Percentiles rank a stretch among this genome's conserved stretches.
Conservation (phyloP, 2,797 vertebrate genomes). For the Salmo trutta region DNA sequence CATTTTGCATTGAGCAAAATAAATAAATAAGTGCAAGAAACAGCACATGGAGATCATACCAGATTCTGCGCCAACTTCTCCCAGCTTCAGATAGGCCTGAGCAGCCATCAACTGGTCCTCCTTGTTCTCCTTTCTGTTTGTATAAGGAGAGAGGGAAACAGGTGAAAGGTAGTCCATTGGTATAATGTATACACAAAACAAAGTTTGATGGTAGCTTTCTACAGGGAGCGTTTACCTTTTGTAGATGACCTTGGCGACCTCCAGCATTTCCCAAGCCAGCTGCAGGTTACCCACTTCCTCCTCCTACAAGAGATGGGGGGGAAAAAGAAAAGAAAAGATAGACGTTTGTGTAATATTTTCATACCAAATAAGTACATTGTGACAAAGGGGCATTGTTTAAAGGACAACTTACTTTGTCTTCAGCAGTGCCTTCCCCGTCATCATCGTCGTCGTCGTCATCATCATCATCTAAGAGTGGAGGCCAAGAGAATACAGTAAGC, state of each 20-base stretch:
- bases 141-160: neutral
- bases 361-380: too few species aligned
- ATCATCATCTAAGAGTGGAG: conserved; percentile 21
- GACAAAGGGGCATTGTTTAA: too few species aligned
- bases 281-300: conserved; percentile 93
- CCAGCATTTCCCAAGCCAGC: conserved; percentile 97
- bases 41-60: conserved; percentile 67
- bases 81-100: conserved; percentile 92
- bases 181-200: neutral
- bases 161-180: neutral
- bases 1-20: neutral
- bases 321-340: neutral
- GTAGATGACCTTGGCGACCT: conserved; percentile 96
- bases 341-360: too few species aligned
- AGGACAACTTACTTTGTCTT: conserved; percentile 78
- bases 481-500: neutral
- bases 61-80: conserved; percentile 95
- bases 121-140: conserved; percentile 83
- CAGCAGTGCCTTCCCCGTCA: conserved; percentile 76
- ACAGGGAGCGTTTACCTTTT: conserved; percentile 79
- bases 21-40: too few species aligned
- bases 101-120: conserved; percentile 94
- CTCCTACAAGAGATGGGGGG: conserved; percentile 74
- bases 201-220: neutral
- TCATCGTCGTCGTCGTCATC: conserved; percentile 82